Percentiles rank a stretch among this genome's conserved stretches.
Evolutionary conservation across 2,797 vertebrate genomes (phyloP).

Genomic region (Arremon aurantiirostris): DNA sequence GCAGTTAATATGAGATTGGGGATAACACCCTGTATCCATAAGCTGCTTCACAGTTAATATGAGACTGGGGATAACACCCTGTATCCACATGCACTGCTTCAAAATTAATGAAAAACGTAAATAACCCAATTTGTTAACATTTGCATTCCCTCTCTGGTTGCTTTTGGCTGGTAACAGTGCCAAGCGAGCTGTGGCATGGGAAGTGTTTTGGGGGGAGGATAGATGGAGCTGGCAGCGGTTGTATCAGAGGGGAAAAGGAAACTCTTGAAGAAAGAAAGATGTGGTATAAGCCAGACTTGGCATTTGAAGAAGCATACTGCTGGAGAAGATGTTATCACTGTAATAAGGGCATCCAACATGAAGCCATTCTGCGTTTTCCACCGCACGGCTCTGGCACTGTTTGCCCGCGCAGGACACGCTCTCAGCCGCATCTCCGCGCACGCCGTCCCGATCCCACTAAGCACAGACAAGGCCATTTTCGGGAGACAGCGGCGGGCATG

Average conservation of each 20-base stretch:
- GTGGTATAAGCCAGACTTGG: neutral
- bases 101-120: neutral
- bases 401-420: neutral
- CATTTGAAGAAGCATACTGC: neutral
- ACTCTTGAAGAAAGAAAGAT: neutral
- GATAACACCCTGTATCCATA: neutral
- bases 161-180: neutral
- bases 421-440: neutral
- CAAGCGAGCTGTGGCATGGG: neutral
- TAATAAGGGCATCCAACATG: neutral
- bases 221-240: neutral
- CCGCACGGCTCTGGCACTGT: neutral
- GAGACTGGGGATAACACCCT: neutral
- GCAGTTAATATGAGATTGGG: neutral
- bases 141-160: neutral
- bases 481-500: neutral
- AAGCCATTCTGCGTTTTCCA: neutral
- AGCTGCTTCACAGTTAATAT: neutral
- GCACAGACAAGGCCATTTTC: neutral
- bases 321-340: neutral
- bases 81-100: neutral
- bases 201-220: neutral
- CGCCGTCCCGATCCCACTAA: fast-evolving
- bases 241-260: neutral
- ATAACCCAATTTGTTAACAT: neutral